Evolutionary conservation across 2,888 invertebrate species (phyloP), one percentile per base, ranked within the genome.

Genomic region (Oscheius sp.): DNA sequence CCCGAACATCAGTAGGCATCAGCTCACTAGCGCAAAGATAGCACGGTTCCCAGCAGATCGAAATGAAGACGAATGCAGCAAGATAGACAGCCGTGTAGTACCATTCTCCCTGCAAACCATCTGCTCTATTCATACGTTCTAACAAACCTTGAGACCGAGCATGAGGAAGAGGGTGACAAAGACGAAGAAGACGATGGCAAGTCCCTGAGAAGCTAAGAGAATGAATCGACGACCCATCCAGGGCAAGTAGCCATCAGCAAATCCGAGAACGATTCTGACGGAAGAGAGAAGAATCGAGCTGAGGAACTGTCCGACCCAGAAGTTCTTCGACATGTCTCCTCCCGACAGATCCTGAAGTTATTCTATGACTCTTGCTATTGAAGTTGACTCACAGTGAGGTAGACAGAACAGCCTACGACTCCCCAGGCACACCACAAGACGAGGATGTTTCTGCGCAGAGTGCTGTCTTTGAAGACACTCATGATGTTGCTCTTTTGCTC

Each of bases 361-460:
- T 57, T 79, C 79, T 9, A 79, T 82, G 79, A 82, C 80, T 75
- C 82, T 79, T 11, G 79, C 79, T 57, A 57, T 21, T 21, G 21
- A 21, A 21, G 21, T 21, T 21, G 21, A 21, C 21, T 58, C 5
- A 21, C 21, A 7, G 11, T 58, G 5, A 32, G 11, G 5, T 33
- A 32, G 21, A 58, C n/a, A 32, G 32, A 58, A 58, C 21, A 32
- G 4, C n/a, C 35, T 9, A 21, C 29, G 11, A 79, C 78, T 63
- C 79, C 80, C 82, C 82, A 82, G 79, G 80, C 80, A 1, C 80
- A 68, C 82, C 82, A 82, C 13, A 82, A 79, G 42, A 82, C 78
- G 3, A 82, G 73, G 35, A 82, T 77, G 47, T 80, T 82, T 51
- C 74, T 72, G n/a, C 82, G 74, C 11, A 82, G 77, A 47, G 73